Base-by-base conservation (phyloP, 1,140 invertebrate genomes). In the Helicoverpa armigera region DNA sequence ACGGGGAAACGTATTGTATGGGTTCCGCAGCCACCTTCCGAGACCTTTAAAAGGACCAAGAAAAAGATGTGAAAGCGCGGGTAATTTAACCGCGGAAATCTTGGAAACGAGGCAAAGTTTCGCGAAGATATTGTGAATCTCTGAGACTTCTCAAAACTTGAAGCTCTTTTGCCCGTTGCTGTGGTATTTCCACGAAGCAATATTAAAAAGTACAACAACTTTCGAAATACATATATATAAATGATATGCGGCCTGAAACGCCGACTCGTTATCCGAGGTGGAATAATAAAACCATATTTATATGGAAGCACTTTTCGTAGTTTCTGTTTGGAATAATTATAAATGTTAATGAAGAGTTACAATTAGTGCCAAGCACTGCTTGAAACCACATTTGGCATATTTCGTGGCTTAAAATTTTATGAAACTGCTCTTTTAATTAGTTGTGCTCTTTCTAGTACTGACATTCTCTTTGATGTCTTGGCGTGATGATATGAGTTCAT, bases 71-170 rank as follows among this genome's bases (percentile, higher is more conserved):
- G 65, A 82, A 63, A 63, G 43, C 63, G 31, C n/a, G 18, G 61
- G 72, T 70, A 81, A 81, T 81, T 81, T 75, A 74, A 76, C 79
- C 80, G 54, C 65, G 58, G 80, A 82, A 82, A 82, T 78, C 80
- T 72, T 78, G 54, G 48, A 61, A 82, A 77, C 74, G 74, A 77
- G 61, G 74, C 74, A 82, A 82, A 82, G 31, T 82, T 82, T 77
- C 48, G 74, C 56, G 11, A 72, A 78, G 65, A 77, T 73, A 82
- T 82, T 82, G 80, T 82, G 80, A 65, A 73, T 79, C 77, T 79
- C 77, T 16, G 81, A 82, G 67, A 76, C 61, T 81, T 81, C 70
- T 75, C 58, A 67, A 81, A 61, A 81, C 72, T 81, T 43, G 53
- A 43, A 80, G 65, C 54, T 82, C 80, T 70, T 72, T 69, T 29